These are phyloP conservation scores for Girardinus metallicus DNA, from an alignment of 2,797 vertebrate species.

Conservation along the genomic window DNA sequence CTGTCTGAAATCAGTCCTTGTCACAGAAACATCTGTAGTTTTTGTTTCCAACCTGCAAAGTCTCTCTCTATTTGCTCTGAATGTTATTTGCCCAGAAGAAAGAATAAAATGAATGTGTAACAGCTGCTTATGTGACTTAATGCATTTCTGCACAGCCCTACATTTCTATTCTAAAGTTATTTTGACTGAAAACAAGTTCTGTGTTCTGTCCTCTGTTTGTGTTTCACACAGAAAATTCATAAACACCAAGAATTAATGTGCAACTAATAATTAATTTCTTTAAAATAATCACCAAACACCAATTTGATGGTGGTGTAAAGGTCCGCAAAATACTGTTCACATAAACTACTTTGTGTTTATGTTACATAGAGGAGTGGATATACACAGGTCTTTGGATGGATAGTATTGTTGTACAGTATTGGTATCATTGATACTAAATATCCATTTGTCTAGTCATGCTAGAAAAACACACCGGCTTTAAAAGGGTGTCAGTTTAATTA, in stretches of 20 bases:
- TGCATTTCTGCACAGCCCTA: background rate
- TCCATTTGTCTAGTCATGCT: background rate
- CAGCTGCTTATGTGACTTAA: too few relatives aligned
- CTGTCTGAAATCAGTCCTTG: too few relatives aligned
- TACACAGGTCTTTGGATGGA: background rate
- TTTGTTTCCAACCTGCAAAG: background rate
- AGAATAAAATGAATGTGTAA: background rate
- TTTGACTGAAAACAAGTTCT: background rate
- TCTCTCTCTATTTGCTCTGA: background rate
- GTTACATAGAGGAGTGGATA: background rate
- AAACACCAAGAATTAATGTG: background rate
- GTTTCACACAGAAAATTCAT: background rate
- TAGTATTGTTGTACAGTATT: background rate
- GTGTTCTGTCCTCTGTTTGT: background rate
- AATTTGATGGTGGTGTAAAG: background rate
- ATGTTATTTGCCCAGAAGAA: background rate
- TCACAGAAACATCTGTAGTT: background rate
- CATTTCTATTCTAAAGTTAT: background rate
- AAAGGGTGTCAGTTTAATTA: background rate
- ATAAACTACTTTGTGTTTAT: background rate
- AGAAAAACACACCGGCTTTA: background rate
- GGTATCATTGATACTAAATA: background rate
- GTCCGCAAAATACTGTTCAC: background rate
- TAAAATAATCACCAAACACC: background rate
- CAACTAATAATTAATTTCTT: background rate